Evolutionary conservation across 2,113 vertebrate genomes (phyloP).

Genomic region (Cyphomyrus discorhynchus): DNA sequence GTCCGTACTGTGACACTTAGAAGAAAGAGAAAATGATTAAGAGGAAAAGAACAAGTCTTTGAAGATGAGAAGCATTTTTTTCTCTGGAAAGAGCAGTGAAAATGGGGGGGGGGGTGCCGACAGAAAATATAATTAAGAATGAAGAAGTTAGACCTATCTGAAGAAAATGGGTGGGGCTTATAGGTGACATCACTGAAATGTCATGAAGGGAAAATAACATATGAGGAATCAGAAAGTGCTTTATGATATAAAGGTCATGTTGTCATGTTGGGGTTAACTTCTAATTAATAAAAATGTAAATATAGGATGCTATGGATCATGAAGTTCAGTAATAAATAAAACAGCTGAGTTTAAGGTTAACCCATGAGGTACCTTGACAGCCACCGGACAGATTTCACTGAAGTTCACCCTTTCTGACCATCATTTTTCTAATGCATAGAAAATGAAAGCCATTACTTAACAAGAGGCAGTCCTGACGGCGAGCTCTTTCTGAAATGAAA

Average conservation of each 20-base stretch:
- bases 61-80: neutral
- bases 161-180: neutral
- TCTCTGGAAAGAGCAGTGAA: neutral
- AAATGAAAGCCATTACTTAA: neutral
- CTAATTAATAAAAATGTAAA: neutral
- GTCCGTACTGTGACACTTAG: neutral
- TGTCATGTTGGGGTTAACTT: neutral
- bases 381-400: neutral
- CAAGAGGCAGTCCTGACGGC: conserved; percentile 24
- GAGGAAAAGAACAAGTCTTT: neutral
- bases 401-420: neutral
- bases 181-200: neutral
- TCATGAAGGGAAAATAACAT: neutral
- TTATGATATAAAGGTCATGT: neutral
- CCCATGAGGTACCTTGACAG: neutral
- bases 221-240: neutral
- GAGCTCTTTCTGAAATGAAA: conserved; percentile 25
- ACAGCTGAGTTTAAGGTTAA: neutral
- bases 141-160: neutral
- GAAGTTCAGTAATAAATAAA: neutral
- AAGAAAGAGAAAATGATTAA: neutral
- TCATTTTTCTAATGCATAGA: neutral
- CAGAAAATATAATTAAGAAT: neutral
- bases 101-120: neutral
- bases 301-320: neutral